Percentiles rank a stretch among this genome's conserved stretches.
Conservation (phyloP, 1,140 invertebrate genomes). For the Chlorops oryzae region DNA sequence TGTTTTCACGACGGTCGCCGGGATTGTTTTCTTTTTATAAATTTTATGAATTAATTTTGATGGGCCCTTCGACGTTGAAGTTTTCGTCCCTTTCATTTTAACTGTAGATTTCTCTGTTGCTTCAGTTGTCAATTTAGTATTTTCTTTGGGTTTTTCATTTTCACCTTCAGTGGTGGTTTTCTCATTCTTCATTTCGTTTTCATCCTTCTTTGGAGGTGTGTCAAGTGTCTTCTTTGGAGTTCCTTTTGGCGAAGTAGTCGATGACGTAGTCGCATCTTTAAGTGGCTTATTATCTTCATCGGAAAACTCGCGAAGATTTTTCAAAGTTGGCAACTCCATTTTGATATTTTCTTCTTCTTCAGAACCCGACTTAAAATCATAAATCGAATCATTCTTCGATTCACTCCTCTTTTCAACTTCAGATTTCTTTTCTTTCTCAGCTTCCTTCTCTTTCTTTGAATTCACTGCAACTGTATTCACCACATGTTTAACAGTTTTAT, state of each 20-base stretch:
- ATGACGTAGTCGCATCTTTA: constrained; percentile 9
- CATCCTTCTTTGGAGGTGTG: constrained; percentile 49
- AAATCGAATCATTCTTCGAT: constrained; percentile 30
- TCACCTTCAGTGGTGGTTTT: constrained; percentile 32
- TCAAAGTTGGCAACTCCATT: constrained; percentile 39
- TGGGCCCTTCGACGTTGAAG: neutral
- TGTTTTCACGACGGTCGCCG: constrained; percentile 1
- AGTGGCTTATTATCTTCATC: constrained; percentile 42
- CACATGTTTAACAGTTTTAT: no score
- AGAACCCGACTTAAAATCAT: constrained; percentile 43
- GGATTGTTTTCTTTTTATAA: constrained; percentile 4
- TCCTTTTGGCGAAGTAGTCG: neutral
- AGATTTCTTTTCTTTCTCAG: neutral
- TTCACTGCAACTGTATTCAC: constrained; percentile 11
- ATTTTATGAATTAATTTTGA: constrained; percentile 2
- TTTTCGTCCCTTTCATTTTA: neutral
- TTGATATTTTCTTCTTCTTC: constrained; percentile 44
- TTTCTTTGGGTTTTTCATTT: constrained; percentile 20
- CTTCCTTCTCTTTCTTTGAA: constrained; percentile 31
- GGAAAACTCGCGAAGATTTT: constrained; percentile 39
- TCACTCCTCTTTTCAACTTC: neutral
- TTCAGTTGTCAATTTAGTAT: neutral
- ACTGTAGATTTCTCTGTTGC: neutral
- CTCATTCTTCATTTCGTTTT: constrained; percentile 44
- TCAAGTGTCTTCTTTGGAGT: constrained; percentile 30